Conservation (phyloP, 2,888 invertebrate genomes). For the Cotesia congregata region DNA sequence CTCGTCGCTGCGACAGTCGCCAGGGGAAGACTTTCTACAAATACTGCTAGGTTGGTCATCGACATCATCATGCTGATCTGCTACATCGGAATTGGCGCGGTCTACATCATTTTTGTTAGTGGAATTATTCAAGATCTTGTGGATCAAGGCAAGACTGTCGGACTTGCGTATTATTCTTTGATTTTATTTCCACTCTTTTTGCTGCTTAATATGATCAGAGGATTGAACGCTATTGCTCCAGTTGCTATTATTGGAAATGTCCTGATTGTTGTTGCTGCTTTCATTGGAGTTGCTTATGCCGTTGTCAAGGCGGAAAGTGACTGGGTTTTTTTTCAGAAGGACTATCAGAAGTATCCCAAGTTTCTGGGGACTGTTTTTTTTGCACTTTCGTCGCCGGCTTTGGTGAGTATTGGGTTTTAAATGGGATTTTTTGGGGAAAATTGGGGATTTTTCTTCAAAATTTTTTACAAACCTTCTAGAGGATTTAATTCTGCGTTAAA, state of each 20-base stretch:
- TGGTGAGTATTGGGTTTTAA: slow-evolving; percentile 45
- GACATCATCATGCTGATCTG: slow-evolving; percentile 51
- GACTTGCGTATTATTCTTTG: slow-evolving; percentile 50
- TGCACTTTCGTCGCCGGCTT: slow-evolving; percentile 55
- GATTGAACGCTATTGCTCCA: slow-evolving; percentile 49
- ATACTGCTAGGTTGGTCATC: slow-evolving; percentile 47
- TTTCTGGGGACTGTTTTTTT: slow-evolving; percentile 57
- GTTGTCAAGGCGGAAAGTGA: slow-evolving; percentile 49
- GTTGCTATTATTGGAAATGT: slow-evolving; percentile 53
- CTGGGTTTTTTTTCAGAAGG: slow-evolving; percentile 48
- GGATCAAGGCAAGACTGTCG: slow-evolving; percentile 45
- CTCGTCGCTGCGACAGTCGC: slow-evolving; percentile 50
- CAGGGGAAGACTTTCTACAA: slow-evolving; percentile 45
- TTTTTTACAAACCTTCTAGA: too few relatives aligned
- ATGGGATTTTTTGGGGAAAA: too few relatives aligned
- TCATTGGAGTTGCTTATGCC: slow-evolving; percentile 52
- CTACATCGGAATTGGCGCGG: slow-evolving; percentile 56
- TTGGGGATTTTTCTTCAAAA: too few relatives aligned
- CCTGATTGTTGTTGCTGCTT: slow-evolving; percentile 46
- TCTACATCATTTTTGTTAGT: slow-evolving; percentile 56
- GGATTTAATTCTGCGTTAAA: too few relatives aligned
- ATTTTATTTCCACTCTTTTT: slow-evolving; percentile 55
- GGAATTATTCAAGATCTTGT: slow-evolving; percentile 53
- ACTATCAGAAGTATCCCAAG: slow-evolving; percentile 52
- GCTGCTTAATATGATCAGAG: slow-evolving; percentile 51